Evolutionary conservation across 1,140 invertebrate species (phyloP).

Genomic region (Aphaenogaster rudis): DNA sequence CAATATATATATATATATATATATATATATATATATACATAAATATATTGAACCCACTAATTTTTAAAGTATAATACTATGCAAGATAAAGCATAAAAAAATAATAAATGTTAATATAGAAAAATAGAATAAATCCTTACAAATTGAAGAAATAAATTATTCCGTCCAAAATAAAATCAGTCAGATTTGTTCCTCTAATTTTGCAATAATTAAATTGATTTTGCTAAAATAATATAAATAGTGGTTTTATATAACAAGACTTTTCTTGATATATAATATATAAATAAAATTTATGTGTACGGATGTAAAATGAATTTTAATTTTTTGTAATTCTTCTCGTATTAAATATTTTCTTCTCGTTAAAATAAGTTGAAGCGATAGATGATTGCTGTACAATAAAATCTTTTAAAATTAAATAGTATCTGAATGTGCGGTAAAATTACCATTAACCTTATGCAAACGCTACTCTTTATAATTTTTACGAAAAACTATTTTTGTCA

Average conservation of each 20-base stretch:
- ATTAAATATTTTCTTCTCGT: conserved; percentile 5
- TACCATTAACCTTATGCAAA: not conserved
- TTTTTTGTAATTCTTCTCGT: not conserved
- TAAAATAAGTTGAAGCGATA: not conserved
- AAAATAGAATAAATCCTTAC: not conserved
- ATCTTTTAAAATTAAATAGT: not conserved
- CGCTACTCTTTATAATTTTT: not conserved
- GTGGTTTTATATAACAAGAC: not conserved
- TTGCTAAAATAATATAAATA: not conserved
- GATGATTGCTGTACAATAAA: not conserved
- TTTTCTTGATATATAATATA: not conserved
- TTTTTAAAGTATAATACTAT: not conserved
- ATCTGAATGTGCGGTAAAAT: not conserved
- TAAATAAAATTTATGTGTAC: not conserved
- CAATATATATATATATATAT: too few species aligned
- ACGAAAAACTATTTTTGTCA: not conserved
- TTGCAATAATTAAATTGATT: conserved; percentile 4
- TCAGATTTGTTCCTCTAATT: not conserved
- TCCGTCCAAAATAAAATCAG: not conserved
- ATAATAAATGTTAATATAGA: not conserved
- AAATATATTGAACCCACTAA: conserved; percentile 2
- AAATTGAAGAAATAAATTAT: not conserved
- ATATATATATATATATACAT: conserved; percentile 11
- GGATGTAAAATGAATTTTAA: conserved; percentile 6
- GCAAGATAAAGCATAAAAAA: not conserved